These are phyloP conservation scores for Drosophila maculinotata DNA, from an alignment of 2,888 invertebrate genomes.

Conservation along the genomic window DNA sequence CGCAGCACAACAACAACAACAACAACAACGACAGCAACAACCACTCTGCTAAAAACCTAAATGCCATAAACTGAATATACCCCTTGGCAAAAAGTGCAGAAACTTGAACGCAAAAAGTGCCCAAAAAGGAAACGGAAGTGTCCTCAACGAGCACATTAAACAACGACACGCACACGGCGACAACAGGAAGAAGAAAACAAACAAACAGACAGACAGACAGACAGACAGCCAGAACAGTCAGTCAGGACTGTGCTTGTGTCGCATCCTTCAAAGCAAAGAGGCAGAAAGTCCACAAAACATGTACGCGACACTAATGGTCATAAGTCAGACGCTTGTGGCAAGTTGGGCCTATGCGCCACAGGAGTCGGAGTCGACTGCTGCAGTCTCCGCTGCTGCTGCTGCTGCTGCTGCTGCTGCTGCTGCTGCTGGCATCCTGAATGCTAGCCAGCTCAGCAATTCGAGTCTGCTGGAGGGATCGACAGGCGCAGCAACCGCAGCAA, in stretches of 20 bases:
- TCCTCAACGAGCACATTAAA: constrained; percentile 34
- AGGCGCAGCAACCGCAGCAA: background rate
- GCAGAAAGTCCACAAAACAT: constrained; percentile 47
- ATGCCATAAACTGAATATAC: constrained; percentile 48
- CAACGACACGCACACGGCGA: constrained; percentile 17
- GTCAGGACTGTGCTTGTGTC: background rate
- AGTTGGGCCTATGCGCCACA: constrained; percentile 61
- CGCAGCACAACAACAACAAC: constrained; percentile 18
- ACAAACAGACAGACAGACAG: no score
- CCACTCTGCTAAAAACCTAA: constrained; percentile 37
- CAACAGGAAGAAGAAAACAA: constrained; percentile 4
- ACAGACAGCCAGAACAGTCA: no score
- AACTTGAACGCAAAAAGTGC: constrained; percentile 14
- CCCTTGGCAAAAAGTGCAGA: constrained; percentile 30
- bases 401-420: constrained; percentile 20
- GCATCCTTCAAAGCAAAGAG: background rate
- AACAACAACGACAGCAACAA: constrained; percentile 1
- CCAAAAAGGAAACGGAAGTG: constrained; percentile 51
- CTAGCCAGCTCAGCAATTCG: constrained; percentile 47
- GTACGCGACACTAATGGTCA: constrained; percentile 63
- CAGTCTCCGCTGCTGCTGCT: constrained; percentile 6
- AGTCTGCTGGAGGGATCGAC: constrained; percentile 31
- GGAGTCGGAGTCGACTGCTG: constrained; percentile 30
- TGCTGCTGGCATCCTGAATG: no score
- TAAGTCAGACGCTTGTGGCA: constrained; percentile 64